A percentile compares a stretch with the other conserved stretches of the same genome.
Evolutionary conservation across 2,113 vertebrate species (phyloP).

Genomic region (Oenanthe melanoleuca): DNA sequence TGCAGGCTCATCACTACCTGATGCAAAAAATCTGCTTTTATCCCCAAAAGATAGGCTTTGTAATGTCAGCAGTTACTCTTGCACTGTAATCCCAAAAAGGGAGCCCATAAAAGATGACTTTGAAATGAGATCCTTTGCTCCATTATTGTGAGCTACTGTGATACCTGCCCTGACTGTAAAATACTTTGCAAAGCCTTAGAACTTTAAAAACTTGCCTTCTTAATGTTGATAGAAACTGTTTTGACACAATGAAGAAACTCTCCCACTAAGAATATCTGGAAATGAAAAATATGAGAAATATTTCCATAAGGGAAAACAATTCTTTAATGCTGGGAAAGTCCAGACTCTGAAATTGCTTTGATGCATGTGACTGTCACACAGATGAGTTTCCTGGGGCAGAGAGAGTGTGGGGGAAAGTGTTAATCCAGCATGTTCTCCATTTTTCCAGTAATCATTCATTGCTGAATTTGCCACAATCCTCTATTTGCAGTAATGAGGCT

Average conservation of each 20-base stretch:
- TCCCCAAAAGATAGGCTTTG: neutral
- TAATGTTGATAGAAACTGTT: neutral
- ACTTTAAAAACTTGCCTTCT: neutral
- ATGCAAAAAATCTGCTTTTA: slow-evolving; percentile 1
- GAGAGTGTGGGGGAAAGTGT: rapidly evolving
- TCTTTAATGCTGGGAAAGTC: neutral
- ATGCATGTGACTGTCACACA: neutral
- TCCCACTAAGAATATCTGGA: neutral
- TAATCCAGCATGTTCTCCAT: neutral
- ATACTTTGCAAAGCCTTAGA: neutral
- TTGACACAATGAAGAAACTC: neutral
- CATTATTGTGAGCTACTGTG: neutral
- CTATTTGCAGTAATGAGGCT: neutral
- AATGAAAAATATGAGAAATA: neutral
- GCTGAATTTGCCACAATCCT: neutral
- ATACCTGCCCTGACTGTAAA: slow-evolving; percentile 32
- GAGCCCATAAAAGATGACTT: neutral
- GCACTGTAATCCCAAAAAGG: neutral
- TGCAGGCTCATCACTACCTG: neutral
- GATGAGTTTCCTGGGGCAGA: neutral
- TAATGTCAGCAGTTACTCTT: neutral
- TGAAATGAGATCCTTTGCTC: neutral
- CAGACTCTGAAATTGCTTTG: neutral
- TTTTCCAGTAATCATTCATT: neutral
- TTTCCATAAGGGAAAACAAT: neutral